These are phyloP conservation scores for Ivindomyrus marchei DNA, from an alignment of 2,113 vertebrate species.

Conservation along the genomic window DNA sequence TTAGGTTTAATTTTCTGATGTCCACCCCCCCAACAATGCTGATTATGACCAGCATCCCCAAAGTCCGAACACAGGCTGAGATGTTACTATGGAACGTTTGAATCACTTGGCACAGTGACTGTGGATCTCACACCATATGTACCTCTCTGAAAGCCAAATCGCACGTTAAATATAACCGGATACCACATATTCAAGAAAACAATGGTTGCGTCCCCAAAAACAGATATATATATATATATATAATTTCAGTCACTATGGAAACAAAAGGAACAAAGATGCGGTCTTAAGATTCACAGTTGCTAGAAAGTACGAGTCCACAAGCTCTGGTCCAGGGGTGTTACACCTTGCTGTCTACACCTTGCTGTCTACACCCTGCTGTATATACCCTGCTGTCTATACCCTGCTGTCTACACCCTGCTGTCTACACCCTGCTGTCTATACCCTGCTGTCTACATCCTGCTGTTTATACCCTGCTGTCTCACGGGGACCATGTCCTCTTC, in stretches of 20 bases:
- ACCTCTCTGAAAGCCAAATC: not conserved
- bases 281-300: not conserved
- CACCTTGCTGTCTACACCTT: not conserved
- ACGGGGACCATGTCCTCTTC: not conserved
- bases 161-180: not conserved
- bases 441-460: not conserved
- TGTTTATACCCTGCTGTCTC: not conserved
- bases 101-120: not conserved
- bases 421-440: not conserved
- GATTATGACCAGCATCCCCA: not conserved
- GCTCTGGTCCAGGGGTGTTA: not conserved
- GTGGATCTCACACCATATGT: not conserved
- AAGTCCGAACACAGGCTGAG: not conserved
- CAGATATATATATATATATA: not conserved
- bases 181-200: not conserved
- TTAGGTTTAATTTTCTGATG: not conserved
- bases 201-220: not conserved
- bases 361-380: too few species aligned
- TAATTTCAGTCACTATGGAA: not conserved
- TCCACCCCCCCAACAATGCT: not conserved
- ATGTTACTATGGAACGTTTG: not conserved
- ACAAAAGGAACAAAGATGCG: not conserved
- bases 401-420: not conserved
- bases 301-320: not conserved
- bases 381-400: too few species aligned